Conservation (phyloP, 2,797 vertebrate genomes). For the Fratercula arctica region DNA sequence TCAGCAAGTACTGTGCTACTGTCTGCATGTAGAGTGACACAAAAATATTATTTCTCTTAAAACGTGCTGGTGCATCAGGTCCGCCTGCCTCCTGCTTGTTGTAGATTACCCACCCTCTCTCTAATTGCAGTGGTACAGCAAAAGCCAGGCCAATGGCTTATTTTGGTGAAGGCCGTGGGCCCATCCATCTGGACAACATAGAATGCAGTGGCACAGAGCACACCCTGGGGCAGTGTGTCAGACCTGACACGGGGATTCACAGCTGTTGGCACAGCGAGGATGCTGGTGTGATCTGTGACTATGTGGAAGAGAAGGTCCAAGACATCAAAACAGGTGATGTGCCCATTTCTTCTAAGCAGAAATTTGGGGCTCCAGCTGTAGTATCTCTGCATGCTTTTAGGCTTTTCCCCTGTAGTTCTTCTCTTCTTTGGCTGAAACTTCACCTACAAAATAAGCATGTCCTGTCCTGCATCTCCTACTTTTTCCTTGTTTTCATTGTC, state of each 20-base stretch:
- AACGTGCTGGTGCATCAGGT: background rate
- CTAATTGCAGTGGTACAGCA: conserved; percentile 78
- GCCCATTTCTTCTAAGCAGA: background rate
- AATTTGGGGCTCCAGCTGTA: background rate
- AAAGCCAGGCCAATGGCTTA: conserved; percentile 87
- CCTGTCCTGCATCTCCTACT: background rate
- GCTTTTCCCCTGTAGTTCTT: background rate
- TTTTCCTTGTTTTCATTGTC: background rate
- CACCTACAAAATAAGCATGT: background rate
- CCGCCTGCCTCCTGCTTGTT: background rate
- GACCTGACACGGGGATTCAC: conserved; percentile 65
- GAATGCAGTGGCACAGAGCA: conserved; percentile 81
- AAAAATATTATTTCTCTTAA: background rate
- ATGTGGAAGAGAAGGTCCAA: conserved; percentile 74
- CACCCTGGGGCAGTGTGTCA: conserved; percentile 78
- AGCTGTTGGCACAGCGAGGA: conserved; percentile 86
- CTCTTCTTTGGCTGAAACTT: background rate
- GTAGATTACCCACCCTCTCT: background rate
- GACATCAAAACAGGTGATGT: conserved; percentile 42
- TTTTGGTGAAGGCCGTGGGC: conserved; percentile 83
- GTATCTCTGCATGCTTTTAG: background rate
- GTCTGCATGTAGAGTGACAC: background rate
- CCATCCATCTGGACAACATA: conserved; percentile 84
- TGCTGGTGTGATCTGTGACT: conserved; percentile 87
- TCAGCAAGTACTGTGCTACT: background rate